Conservation (phyloP, 2,797 vertebrate species). For the Tadarida brasiliensis region DNA sequence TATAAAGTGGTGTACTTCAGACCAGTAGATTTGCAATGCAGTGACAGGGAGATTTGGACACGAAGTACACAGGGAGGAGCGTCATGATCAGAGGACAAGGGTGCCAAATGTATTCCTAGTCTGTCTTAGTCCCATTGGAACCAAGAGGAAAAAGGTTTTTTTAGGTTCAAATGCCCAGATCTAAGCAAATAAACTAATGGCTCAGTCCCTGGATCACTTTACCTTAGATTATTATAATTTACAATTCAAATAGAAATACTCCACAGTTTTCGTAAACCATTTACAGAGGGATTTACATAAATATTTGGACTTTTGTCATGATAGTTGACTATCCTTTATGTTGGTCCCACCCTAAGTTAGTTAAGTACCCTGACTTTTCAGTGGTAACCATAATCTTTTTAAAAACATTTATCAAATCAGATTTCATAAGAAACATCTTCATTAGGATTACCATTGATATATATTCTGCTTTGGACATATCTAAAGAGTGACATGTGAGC, state of each 20-base stretch:
- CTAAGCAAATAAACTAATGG: not conserved
- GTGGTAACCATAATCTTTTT: not conserved
- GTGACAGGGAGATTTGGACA: accelerated
- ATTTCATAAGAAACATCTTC: constrained; percentile 27
- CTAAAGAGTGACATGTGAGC: not conserved
- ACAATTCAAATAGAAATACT: not conserved
- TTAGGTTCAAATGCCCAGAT: not conserved
- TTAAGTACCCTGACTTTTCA: not conserved
- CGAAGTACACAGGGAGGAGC: not conserved
- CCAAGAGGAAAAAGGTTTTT: not conserved
- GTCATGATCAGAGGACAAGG: not conserved
- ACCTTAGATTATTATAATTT: not conserved
- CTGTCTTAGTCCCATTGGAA: not conserved
- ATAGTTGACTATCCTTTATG: not conserved
- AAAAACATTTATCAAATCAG: not conserved
- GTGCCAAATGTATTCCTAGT: not conserved
- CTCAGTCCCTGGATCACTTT: not conserved
- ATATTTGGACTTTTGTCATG: not conserved
- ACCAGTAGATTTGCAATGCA: not conserved
- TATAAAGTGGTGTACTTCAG: not conserved
- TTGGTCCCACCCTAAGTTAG: not conserved
- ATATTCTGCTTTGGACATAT: not conserved
- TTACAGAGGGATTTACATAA: not conserved
- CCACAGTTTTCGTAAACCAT: not conserved
- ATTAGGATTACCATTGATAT: not conserved